These are phyloP conservation scores for Azemiops feae DNA, from an alignment of 2,113 vertebrate genomes.

Conservation along the genomic window DNA sequence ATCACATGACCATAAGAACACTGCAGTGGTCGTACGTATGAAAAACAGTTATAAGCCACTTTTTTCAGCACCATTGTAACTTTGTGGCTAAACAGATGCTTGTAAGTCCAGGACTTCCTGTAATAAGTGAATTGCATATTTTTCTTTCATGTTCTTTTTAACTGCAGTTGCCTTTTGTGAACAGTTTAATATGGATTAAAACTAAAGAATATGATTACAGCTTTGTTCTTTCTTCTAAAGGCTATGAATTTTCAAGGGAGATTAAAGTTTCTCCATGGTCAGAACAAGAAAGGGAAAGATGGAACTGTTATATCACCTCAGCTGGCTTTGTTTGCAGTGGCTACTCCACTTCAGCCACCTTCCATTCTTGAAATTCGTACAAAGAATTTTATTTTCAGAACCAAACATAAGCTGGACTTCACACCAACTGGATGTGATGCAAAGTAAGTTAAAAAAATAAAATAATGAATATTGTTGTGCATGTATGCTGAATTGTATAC, in stretches of 20 bases:
- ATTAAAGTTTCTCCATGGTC: slow-evolving; percentile 83
- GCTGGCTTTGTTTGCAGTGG: slow-evolving; percentile 81
- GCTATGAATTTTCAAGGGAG: slow-evolving; percentile 85
- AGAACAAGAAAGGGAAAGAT: slow-evolving; percentile 81
- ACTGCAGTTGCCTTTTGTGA: background rate
- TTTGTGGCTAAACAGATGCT: background rate
- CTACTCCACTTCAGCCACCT: slow-evolving; percentile 79
- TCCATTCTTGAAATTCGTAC: slow-evolving; percentile 85
- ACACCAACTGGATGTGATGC: slow-evolving; percentile 81
- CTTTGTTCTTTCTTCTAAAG: slow-evolving; percentile 58
- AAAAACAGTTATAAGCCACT: background rate
- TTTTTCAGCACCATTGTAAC: background rate
- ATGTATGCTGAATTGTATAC: background rate
- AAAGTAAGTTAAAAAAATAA: slow-evolving; percentile 70
- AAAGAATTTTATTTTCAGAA: slow-evolving; percentile 85
- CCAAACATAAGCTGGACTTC: slow-evolving; percentile 87
- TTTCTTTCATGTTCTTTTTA: background rate
- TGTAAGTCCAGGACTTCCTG: background rate
- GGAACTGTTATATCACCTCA: slow-evolving; percentile 74
- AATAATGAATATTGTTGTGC: background rate
- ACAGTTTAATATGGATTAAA: background rate
- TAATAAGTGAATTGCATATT: background rate
- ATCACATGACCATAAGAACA: background rate
- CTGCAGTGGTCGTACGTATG: background rate
- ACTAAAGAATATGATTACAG: background rate